Evolutionary conservation across 2,113 vertebrate genomes (phyloP), one percentile per base, ranked within the genome.

Genomic region (Tragelaphus imberbis): DNA sequence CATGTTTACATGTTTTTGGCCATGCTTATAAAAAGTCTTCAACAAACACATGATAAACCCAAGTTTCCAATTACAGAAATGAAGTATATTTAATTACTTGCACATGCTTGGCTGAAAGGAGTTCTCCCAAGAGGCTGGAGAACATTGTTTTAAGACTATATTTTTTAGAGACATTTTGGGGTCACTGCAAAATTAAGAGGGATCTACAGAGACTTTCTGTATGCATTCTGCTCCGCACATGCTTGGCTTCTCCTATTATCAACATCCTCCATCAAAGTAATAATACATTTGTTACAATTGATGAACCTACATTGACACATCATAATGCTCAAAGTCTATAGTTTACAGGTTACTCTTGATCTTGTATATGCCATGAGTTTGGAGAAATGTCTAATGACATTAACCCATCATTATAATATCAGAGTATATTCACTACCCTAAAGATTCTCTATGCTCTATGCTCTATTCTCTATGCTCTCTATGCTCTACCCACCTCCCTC

Each of bases 401-500:
- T 58, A 55, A 58, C 12, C 28, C 13, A 36, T 93, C 36, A 51
- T 56, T 49, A 56, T 56, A 36, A 36, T 63, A 47, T 79, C 55
- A 47, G 21, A 40, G 5, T 58, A n/a, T 58, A 56, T 65, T 87
- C 28, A 53, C 28, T 59, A 19, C 58, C 58, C 81, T 90, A 51
- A 86, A 86, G 44, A 51, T 40, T 19, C 40, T 65, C 58, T 61
- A 6, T 51, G n/a, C 8, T 59, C 40, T 36, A n/a, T n/a, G 40
- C 40, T 40, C 40, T 40, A 51, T 40, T 19, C 40, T 65, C 58
- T 61, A 6, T 51, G n/a, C 8, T 59, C 33, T 36, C 28, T 40
- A 40, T 40, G 40, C 40, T 40, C 58, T 63, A 7, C 77, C n/a
- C 2, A 0, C 11, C 36, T 11, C 2, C 36, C 16, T 0, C 27